Percentiles rank a stretch among this genome's conserved stretches.
phyloP scores from a whole-genome alignment of 2,888 invertebrate genomes.

The Tipula unca region DNA sequence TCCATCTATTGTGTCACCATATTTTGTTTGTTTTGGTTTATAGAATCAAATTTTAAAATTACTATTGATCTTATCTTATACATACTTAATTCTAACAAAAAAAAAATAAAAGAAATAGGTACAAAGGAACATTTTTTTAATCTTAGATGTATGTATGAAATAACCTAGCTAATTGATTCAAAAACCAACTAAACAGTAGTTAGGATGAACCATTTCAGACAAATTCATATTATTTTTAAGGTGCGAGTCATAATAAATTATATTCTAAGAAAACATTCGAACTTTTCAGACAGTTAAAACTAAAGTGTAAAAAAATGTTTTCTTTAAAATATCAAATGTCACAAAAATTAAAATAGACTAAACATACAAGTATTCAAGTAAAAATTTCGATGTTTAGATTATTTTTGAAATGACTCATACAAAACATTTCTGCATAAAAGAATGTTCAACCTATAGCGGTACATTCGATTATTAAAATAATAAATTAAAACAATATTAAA shows the following conservation, averaged over 20 bases:
- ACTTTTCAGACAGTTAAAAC: not conserved
- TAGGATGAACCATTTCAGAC: not conserved
- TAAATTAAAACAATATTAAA: not conserved
- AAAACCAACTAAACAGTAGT: not conserved
- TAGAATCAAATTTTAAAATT: not conserved
- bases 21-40: not conserved
- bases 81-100: not conserved
- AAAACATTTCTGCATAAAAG: not conserved
- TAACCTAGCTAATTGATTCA: not conserved
- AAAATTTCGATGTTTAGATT: not conserved
- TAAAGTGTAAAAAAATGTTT: not conserved
- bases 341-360: not conserved
- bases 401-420: not conserved
- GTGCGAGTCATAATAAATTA: not conserved
- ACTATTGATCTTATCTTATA: not conserved
- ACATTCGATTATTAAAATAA: not conserved
- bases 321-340: not conserved
- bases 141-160: not conserved
- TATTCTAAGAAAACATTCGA: not conserved
- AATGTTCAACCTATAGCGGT: not conserved
- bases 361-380: not conserved
- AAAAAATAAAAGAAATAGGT: not conserved
- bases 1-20: not conserved
- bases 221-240: not conserved
- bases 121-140: constrained; percentile 3